Base-by-base conservation (phyloP, 2,113 vertebrate species). In the Alouatta palliata region DNA sequence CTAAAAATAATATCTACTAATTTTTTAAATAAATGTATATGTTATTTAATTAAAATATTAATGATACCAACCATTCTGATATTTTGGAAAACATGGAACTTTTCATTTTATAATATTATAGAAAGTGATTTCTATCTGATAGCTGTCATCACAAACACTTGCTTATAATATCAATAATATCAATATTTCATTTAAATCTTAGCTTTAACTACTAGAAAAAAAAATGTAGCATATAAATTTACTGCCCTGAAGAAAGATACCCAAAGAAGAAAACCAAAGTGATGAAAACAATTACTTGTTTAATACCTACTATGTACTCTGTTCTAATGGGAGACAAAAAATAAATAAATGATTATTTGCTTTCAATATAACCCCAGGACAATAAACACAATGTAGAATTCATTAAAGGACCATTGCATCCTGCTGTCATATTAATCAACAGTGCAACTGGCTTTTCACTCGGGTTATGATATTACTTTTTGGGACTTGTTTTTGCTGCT, bases 361-460 rank as follows among this genome's bases (percentile, higher is more conserved):
- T 68, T 61, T 21, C 23, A 87, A 70, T 11, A 49, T 7, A 80
- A 61, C 4, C 70, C 23, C 6, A 32, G 23, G 27, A 43, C 13
- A 54, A 73, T 54, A 40, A 43, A 21, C 73, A 17, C 45, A 93
- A 66, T 91, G 23, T 92, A 93, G 73, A 61, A 98, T 95, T 97
- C 90, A 97, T 85, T 93, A 90, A 97, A 91, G 40, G 11, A 3
- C 49, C 70, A 40, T 66, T 40, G 61, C 52, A 75, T 73, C 82
- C 54, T 52, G 52, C 52, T 92, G 8, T 94, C 82, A 83, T 87
- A 47, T 96, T 96, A 97, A 94, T 94, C 16, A 37, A 89, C 58
- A 76, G 21, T 0, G 30, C n/a, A 20, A 86, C 47, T 45, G 37
- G 94, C 4, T 71, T 97, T 97, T 56, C 37, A 13, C 23, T 47